Conservation (phyloP, 2,888 invertebrate genomes). For the Zeuzera pyrina region DNA sequence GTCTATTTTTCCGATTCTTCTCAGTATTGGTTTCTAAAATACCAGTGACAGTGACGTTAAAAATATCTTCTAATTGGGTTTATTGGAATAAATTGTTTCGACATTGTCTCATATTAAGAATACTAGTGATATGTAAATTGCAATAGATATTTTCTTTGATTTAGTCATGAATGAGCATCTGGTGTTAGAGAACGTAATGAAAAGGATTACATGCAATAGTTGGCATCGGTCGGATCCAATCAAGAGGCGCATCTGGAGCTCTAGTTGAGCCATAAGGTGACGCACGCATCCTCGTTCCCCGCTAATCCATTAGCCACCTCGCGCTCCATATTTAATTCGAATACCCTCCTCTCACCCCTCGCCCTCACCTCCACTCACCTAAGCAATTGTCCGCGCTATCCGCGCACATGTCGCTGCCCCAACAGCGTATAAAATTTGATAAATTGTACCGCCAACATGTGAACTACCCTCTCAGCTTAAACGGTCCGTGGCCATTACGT, state of each 20-base stretch:
- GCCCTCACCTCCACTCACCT: slow-evolving; percentile 26
- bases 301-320: slow-evolving; percentile 66
- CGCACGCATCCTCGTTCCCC: slow-evolving; percentile 38
- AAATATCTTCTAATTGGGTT: no score
- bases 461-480: slow-evolving; percentile 71
- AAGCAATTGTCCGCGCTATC: slow-evolving; percentile 47
- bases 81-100: no score
- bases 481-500: slow-evolving; percentile 35
- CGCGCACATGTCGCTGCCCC: slow-evolving; percentile 65
- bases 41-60: no score
- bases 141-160: no score
- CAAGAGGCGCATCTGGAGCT: slow-evolving; percentile 49
- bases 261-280: slow-evolving; percentile 56
- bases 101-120: no score
- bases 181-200: no score
- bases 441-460: slow-evolving; percentile 69
- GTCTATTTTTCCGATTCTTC: no score
- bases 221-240: slow-evolving; percentile 29
- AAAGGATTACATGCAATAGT: slow-evolving; percentile 6
- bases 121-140: no score
- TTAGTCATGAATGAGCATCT: no score
- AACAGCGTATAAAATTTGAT: slow-evolving; percentile 67
- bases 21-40: no score
- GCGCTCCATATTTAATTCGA: slow-evolving; percentile 63
- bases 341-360: slow-evolving; percentile 21